Base-by-base conservation (phyloP, 2,113 vertebrate genomes). In the Hypanus sabinus region DNA sequence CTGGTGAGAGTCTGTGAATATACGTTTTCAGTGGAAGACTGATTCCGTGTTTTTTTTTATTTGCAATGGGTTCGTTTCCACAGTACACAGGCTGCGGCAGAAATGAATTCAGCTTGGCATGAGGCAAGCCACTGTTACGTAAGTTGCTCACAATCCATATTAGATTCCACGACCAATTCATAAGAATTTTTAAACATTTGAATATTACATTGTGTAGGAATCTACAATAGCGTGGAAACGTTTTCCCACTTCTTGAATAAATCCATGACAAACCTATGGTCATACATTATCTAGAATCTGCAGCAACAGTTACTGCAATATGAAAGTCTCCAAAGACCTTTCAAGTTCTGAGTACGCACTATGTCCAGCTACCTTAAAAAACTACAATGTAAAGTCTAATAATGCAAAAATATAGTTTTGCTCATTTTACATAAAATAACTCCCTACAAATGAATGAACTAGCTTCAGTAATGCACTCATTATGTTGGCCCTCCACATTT, bases 311-410 rank as follows among this genome's bases (percentile, higher is more conserved):
- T 94, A 95, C 94, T 94, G 94, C 94, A 94, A 94, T 93, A 60
- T 62, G 93, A 60, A 95, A 95, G 94, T 93, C 95, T 96, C 95
- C 95, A 96, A 95, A 87, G 95, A 95, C 95, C 95, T 96, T 95
- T 96, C 95, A 96, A 71, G 46, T 95, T 96, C 95, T 96, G 95
- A 95, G 95, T 97, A 97, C 96, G 97, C 96, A 96, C 96, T 97
- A 96, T 96, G 96, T 96, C 96, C 96, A 96, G 96, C 96, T 96
- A 97, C 97, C 97, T 96, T 97, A 97, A 96, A 97, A 97, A 97
- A 97, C 97, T 97, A 97, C 97, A 97, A 96, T 97, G 97, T 97
- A 97, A 97, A 97, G 96, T 96, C 96, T 97, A 97, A 97, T 97
- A 97, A 94, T 81, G 91, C 91, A 94, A 97, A 97, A 95, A 97